Percentiles rank a stretch among this genome's conserved stretches.
These are phyloP conservation scores for Rhopalosiphum maidis DNA, from an alignment of 1,140 invertebrate species.

Conservation along the genomic window DNA sequence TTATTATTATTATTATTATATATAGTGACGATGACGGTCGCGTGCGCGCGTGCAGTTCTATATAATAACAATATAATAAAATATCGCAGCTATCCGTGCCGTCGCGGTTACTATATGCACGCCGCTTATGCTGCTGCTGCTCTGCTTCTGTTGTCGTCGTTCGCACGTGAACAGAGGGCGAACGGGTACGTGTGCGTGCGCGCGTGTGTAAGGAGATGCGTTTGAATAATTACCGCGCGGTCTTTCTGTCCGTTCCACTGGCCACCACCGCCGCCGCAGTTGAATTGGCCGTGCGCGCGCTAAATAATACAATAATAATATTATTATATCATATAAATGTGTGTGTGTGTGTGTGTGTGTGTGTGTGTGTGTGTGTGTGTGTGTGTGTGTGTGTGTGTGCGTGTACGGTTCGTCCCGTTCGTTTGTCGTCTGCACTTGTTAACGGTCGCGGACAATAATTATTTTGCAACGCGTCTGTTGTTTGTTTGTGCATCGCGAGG, in stretches of 20 bases:
- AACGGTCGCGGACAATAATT: neutral
- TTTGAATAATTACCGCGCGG: slow-evolving; percentile 53
- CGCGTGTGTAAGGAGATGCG: neutral
- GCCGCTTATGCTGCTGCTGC: neutral
- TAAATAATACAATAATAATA: neutral
- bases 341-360: neutral
- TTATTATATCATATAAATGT: neutral
- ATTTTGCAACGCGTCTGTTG: neutral
- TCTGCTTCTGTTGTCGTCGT: neutral
- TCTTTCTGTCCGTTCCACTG: slow-evolving; percentile 39
- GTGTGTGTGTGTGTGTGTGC: too few species aligned
- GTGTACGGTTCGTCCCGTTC: neutral
- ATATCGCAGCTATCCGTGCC: neutral
- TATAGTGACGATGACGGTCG: neutral
- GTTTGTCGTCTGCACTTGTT: slow-evolving; percentile 6
- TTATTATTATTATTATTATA: neutral
- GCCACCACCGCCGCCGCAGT: neutral
- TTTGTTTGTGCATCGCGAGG: neutral
- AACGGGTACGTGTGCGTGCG: neutral
- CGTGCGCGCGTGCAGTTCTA: neutral
- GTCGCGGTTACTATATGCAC: neutral
- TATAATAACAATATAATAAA: neutral
- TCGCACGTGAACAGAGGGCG: neutral
- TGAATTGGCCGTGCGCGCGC: neutral
- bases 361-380: neutral